Base-by-base conservation (phyloP, 2,113 vertebrate species). In the Scomber colias region DNA sequence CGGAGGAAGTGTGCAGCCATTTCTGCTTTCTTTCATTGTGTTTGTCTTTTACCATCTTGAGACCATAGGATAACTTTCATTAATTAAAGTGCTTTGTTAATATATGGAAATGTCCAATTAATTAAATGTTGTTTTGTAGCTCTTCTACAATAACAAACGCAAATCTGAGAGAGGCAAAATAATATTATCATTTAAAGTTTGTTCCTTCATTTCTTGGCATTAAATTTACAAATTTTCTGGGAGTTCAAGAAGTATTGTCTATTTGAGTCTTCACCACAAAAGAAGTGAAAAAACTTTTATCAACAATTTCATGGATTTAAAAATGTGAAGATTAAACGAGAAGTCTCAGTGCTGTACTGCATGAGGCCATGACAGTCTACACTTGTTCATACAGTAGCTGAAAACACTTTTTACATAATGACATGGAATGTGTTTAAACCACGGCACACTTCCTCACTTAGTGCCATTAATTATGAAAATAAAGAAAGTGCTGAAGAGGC, bases 401-500 rank as follows among this genome's bases (percentile, higher is more conserved):
- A 87, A 86, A 89, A 79, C 48, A 59, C 56, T 55, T 77, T 49
- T 31, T 30, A 30, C 63, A 76, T 71, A 75, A 86, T 80, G 57
- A 69, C 70, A 62, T 61, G 71, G 56, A 27, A 64, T 55, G 73
- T 82, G 81, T 77, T 82, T 67, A 63, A 86, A 75, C 30, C 57
- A 65, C 51, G 53, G 74, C 44, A 21, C 55, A 17, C 81, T 59
- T 85, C 69, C 71, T 72, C 65, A 78, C 64, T 87, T 65, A 75
- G 61, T 64, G 68, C 19, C 79, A 89, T 81, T 87, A 86, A 87
- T 86, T 87, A 85, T 87, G 62, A 82, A 82, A 79, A 75, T 19
- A 67, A 27, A 2, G 45, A 75, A 72, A 78, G 48, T 35, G 66
- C 48, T 63, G 51, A 80, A 62, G 70, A 74, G 15, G 44, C 77